These are phyloP conservation scores for Luffia ferchaultella DNA, from an alignment of 2,888 invertebrate species.

Conservation along the genomic window DNA sequence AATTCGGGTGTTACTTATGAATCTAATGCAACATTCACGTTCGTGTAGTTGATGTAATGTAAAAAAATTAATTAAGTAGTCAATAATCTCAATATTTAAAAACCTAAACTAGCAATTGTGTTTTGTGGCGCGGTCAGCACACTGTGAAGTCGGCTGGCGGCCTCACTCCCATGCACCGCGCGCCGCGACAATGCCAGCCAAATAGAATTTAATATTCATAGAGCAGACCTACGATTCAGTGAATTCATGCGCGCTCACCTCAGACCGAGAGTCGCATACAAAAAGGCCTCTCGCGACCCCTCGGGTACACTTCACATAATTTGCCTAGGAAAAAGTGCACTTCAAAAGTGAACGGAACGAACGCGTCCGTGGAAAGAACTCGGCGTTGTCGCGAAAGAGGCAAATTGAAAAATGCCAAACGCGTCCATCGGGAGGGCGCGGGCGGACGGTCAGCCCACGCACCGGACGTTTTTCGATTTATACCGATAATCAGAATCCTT, in stretches of 20 bases:
- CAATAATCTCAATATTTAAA: no score
- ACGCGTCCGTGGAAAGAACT: slow-evolving; percentile 24
- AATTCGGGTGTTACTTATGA: no score
- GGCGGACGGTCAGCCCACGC: slow-evolving; percentile 1
- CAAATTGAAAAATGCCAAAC: slow-evolving; percentile 53
- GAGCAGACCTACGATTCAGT: slow-evolving; percentile 60
- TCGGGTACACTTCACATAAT: slow-evolving; percentile 54
- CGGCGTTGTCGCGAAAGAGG: slow-evolving; percentile 42
- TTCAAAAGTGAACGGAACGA: slow-evolving; percentile 36
- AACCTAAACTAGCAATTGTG: no score
- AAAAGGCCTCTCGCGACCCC: slow-evolving; percentile 52
- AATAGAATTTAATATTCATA: slow-evolving; percentile 65
- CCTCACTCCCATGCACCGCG: slow-evolving; percentile 43
- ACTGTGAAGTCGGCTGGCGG: slow-evolving; percentile 20
- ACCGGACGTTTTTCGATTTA: no score
- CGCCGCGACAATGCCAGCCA: slow-evolving; percentile 50
- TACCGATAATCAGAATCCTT: no score
- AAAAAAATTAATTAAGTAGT: no score
- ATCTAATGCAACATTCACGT: no score
- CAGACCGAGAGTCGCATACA: slow-evolving; percentile 54
- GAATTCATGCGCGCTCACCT: slow-evolving; percentile 61
- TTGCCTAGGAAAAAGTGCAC: slow-evolving; percentile 51
- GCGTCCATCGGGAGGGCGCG: slow-evolving; percentile 28
- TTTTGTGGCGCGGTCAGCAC: no score
- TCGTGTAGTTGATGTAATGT: no score